These are phyloP conservation scores for Anoplophora glabripennis DNA, from an alignment of 1,140 invertebrate genomes.

Conservation along the genomic window DNA sequence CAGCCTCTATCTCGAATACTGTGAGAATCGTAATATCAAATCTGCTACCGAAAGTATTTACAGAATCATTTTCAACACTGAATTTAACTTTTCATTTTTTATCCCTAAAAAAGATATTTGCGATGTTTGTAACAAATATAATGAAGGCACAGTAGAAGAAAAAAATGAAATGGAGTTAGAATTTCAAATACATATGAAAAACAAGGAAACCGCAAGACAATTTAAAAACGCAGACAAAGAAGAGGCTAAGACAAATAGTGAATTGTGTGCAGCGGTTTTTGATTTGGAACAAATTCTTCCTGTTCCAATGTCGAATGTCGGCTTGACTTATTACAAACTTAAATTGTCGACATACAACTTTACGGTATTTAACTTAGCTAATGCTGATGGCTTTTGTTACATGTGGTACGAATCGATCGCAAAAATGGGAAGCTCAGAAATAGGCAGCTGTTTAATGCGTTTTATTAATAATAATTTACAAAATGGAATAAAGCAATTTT, in stretches of 20 bases:
- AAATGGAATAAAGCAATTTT: constrained; percentile 34
- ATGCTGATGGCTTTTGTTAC: constrained; percentile 30
- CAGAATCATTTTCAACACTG: constrained; percentile 5
- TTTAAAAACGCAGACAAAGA: too few species aligned
- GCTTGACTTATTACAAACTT: constrained; percentile 20
- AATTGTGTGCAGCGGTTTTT: constrained; percentile 11
- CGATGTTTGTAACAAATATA: constrained; percentile 7
- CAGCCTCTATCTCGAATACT: too few species aligned
- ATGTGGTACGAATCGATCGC: constrained; percentile 37
- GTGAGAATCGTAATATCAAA: too few species aligned
- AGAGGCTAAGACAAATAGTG: neutral
- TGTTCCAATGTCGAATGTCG: constrained; percentile 8
- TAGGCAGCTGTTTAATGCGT: constrained; percentile 38
- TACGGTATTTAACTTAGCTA: constrained; percentile 34
- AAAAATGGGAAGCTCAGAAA: constrained; percentile 35
- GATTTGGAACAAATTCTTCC: constrained; percentile 11
- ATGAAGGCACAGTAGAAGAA: too few species aligned
- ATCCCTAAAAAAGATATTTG: constrained; percentile 16
- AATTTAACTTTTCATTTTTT: constrained; percentile 18
- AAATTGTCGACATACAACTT: constrained; percentile 35
- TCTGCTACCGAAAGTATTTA: constrained; percentile 14
- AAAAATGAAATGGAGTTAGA: too few species aligned
- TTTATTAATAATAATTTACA: constrained; percentile 21
- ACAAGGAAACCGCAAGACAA: too few species aligned
- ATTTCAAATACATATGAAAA: too few species aligned